phyloP scores from a whole-genome alignment of 1,140 invertebrate genomes.

The Lethocerus indicus region DNA sequence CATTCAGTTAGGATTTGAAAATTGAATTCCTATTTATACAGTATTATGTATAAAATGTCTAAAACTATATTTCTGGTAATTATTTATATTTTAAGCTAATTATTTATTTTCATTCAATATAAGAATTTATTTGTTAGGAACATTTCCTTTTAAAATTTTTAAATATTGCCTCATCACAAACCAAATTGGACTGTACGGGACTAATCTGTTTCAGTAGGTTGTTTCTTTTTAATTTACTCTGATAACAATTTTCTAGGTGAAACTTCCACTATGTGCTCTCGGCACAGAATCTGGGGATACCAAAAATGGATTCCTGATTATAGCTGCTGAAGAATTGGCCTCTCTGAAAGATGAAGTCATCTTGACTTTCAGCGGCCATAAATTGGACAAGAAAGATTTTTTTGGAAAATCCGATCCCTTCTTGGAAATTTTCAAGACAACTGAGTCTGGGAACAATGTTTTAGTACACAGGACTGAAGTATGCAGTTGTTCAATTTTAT shows the following conservation, averaged over 20 bases:
- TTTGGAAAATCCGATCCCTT: constrained; percentile 38
- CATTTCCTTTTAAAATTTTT: no score
- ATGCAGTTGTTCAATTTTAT: neutral
- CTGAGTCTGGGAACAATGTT: constrained; percentile 27
- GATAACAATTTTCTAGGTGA: constrained; percentile 17
- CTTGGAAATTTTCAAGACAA: constrained; percentile 31
- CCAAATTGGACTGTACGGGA: no score
- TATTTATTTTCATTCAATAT: no score
- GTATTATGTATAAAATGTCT: no score
- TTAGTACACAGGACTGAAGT: constrained; percentile 27
- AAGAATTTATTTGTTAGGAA: no score
- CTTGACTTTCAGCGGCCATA: constrained; percentile 25
- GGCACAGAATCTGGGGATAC: constrained; percentile 2
- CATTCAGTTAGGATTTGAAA: no score
- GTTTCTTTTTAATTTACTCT: constrained; percentile 5
- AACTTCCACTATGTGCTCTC: constrained; percentile 20
- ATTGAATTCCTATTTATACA: no score
- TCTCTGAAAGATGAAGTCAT: constrained; percentile 32
- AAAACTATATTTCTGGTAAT: no score
- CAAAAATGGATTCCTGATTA: constrained; percentile 25
- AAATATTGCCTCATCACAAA: no score
- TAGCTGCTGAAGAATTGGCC: constrained; percentile 35
- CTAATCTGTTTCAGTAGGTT: neutral
- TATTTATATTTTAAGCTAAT: no score
- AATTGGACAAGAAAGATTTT: constrained; percentile 31